phyloP scores from a whole-genome alignment of 30 jellyfish, hydroid and myxozoan genomes.

The Phacellophora camtschatica region DNA sequence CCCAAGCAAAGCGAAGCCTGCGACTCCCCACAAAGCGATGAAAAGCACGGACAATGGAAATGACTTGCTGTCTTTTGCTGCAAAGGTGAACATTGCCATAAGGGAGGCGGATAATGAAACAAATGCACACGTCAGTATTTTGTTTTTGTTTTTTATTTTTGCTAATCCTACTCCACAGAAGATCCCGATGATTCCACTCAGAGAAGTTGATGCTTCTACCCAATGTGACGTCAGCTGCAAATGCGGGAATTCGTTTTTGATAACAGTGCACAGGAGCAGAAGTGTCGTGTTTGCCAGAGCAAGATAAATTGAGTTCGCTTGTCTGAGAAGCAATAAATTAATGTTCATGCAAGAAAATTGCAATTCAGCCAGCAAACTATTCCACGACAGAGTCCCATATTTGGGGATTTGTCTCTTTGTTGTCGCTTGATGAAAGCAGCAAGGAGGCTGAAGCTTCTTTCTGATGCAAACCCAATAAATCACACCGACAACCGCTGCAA shows the following conservation, averaged over 20 bases:
- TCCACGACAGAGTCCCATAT: background rate
- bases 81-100: background rate
- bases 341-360: constrained; percentile 14
- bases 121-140: background rate
- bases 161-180: constrained; percentile 4
- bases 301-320: constrained; percentile 17
- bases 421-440: background rate
- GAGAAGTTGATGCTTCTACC: background rate
- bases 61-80: background rate
- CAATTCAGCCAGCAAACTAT: background rate
- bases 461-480: background rate
- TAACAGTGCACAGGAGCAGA: background rate
- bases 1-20: constrained; percentile 36
- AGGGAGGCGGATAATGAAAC: background rate
- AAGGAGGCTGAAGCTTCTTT: background rate
- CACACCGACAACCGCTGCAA: background rate
- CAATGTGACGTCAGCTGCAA: background rate
- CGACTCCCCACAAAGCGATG: background rate
- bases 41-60: background rate
- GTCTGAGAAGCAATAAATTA: background rate
- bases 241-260: background rate
- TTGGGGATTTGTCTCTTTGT: background rate
- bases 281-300: background rate
- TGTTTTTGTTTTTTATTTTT: background rate
- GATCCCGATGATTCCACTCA: constrained; percentile 3